phyloP scores from a whole-genome alignment of 1,140 invertebrate genomes.

The Diorhabda sublineata region DNA sequence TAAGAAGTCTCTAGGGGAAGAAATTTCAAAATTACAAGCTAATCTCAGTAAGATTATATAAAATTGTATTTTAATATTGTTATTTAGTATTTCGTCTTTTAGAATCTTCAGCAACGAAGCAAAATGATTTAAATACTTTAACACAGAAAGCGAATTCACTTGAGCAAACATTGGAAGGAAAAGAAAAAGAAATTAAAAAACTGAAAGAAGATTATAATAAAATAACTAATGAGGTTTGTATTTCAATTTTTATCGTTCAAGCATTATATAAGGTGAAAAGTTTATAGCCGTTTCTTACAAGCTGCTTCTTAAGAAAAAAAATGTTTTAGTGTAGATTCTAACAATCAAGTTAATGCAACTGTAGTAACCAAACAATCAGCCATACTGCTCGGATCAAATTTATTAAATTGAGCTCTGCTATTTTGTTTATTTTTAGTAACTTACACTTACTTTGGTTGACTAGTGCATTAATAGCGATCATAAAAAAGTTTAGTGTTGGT shows the following conservation, averaged over 20 bases:
- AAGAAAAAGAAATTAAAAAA: slow-evolving; percentile 56
- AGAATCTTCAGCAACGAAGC: slow-evolving; percentile 49
- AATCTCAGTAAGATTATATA: slow-evolving; percentile 42
- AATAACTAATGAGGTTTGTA: slow-evolving; percentile 50
- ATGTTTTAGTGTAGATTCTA: no score
- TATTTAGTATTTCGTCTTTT: slow-evolving; percentile 30
- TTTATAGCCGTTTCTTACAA: no score
- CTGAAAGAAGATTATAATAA: slow-evolving; percentile 56
- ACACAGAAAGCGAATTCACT: slow-evolving; percentile 54
- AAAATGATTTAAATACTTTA: slow-evolving; percentile 52
- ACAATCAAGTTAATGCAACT: no score
- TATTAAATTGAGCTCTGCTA: no score
- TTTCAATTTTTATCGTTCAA: background rate
- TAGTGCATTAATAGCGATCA: no score
- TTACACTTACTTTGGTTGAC: no score
- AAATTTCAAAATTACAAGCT: slow-evolving; percentile 53
- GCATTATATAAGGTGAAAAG: no score
- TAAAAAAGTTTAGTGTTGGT: no score
- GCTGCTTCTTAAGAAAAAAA: no score
- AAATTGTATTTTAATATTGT: background rate
- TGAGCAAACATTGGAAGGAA: slow-evolving; percentile 31
- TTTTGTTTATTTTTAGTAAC: no score
- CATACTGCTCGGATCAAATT: no score
- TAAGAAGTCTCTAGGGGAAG: slow-evolving; percentile 56
- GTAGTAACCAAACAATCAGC: no score